Base-by-base conservation (phyloP, 1,140 invertebrate species). In the Luehdorfia chinensis region DNA sequence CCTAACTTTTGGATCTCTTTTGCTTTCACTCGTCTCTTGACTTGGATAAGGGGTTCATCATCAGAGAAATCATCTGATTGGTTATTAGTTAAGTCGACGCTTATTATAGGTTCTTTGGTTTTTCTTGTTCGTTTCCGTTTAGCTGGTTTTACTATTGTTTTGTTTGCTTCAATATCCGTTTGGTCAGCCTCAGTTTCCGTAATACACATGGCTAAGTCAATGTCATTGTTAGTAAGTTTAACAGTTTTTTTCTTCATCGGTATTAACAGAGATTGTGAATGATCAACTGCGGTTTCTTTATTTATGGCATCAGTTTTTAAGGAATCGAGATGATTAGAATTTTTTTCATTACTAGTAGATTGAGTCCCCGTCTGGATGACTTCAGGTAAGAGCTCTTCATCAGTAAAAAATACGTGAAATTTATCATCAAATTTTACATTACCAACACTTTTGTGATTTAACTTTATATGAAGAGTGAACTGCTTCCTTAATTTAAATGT, bases 361-460 rank as follows among this genome's bases (percentile, higher is more conserved):
- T n/a, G n/a, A n/a, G n/a, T n/a, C n/a, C n/a, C 7, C 4, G 25
- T 27, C 7, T n/a, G 8, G 1, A 9, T 27, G 11, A n/a, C 25
- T 27, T 2, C 3, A 21, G 19, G 34, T 2, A n/a, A 7, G 5
- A 13, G 13, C 8, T 14, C n/a, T 5, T 1, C 15, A 14, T 75
- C 69, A 4, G 51, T 57, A 25, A 79, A 85, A 45, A 55, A 73
- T 4, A 85, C 81, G 57, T 81, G 64, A 34, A 68, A 75, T 6
- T 75, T 75, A 4, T 77, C 52, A 68, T 85, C 72, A 59, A 81
- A 85, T 30, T 83, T 74, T 18, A 85, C 69, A 56, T 62, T 77
- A 3, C 81, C 81, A 8, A 66, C 34, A 49, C 72, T 76, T 16
- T 72, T 63, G 14, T 85, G 81, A 2, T 54, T 48, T 8, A 75